Conservation (phyloP, 2,888 invertebrate species). For the Nomada fabriciana region DNA sequence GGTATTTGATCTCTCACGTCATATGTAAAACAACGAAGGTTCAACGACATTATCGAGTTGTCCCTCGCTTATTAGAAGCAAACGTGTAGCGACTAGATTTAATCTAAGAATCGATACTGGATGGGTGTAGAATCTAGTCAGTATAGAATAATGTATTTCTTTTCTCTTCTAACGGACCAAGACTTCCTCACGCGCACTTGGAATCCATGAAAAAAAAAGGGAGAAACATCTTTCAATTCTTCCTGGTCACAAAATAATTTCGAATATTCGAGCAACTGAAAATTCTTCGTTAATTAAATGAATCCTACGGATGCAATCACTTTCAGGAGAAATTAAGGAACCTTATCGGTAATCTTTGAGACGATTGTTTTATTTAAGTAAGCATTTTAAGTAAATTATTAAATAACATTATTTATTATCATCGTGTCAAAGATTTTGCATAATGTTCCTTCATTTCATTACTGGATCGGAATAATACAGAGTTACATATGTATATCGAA, state of each 20-base stretch:
- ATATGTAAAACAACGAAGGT: not conserved
- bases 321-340: slow-evolving; percentile 23
- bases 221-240: not conserved
- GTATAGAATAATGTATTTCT: slow-evolving; percentile 52
- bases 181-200: slow-evolving; percentile 53
- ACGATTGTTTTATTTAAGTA: not conserved
- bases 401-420: not conserved
- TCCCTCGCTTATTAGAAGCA: slow-evolving; percentile 57
- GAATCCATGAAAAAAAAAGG: slow-evolving; percentile 6
- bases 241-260: slow-evolving; percentile 20
- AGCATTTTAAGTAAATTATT: slow-evolving; percentile 26
- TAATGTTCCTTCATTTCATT: slow-evolving; percentile 40
- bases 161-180: slow-evolving; percentile 54
- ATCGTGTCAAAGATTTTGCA: slow-evolving; percentile 2
- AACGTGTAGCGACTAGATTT: slow-evolving; percentile 46
- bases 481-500: not conserved
- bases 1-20: slow-evolving; percentile 35
- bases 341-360: not conserved
- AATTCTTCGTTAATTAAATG: slow-evolving; percentile 1
- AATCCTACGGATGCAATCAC: not conserved
- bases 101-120: slow-evolving; percentile 61
- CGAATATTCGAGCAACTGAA: slow-evolving; percentile 8
- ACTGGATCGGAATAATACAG: not conserved
- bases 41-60: slow-evolving; percentile 27
- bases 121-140: slow-evolving; percentile 79